Evolutionary conservation across 2,113 vertebrate genomes (phyloP).

Genomic region (Arenaria interpres): DNA sequence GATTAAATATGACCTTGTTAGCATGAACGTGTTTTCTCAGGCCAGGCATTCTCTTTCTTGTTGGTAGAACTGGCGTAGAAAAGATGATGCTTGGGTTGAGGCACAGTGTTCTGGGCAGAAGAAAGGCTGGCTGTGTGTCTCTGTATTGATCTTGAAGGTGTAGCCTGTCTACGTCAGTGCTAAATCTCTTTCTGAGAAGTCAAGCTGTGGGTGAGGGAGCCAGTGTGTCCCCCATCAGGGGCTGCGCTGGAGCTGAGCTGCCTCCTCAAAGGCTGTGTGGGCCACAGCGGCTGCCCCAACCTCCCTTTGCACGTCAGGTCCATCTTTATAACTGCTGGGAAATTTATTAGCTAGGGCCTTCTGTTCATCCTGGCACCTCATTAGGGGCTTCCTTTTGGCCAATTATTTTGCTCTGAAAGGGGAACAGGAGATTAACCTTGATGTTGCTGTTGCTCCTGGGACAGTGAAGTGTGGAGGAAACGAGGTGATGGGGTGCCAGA

Average conservation of each 20-base stretch:
- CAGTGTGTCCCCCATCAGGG: fast-evolving
- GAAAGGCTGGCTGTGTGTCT: neutral
- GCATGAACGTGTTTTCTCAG: neutral
- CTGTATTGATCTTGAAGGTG: neutral
- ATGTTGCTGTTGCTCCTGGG: neutral
- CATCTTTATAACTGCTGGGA: neutral
- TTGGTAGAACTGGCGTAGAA: neutral
- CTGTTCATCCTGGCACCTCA: neutral
- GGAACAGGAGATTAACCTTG: neutral
- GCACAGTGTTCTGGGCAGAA: neutral
- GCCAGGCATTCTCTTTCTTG: neutral
- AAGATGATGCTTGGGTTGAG: neutral
- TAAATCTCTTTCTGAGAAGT: neutral
- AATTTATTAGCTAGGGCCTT: neutral
- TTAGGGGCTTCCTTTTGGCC: neutral
- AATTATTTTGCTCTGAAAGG: neutral
- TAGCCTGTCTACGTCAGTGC: neutral
- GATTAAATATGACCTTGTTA: constrained; percentile 40
- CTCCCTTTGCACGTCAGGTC: neutral
- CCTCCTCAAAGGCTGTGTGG: neutral
- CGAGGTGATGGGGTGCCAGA: neutral
- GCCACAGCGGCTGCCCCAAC: neutral
- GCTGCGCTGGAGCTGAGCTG: neutral
- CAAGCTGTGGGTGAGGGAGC: neutral
- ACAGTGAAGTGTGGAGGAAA: neutral